Evolutionary conservation across 2,113 vertebrate species (phyloP).

Genomic region (Procavia capensis): DNA sequence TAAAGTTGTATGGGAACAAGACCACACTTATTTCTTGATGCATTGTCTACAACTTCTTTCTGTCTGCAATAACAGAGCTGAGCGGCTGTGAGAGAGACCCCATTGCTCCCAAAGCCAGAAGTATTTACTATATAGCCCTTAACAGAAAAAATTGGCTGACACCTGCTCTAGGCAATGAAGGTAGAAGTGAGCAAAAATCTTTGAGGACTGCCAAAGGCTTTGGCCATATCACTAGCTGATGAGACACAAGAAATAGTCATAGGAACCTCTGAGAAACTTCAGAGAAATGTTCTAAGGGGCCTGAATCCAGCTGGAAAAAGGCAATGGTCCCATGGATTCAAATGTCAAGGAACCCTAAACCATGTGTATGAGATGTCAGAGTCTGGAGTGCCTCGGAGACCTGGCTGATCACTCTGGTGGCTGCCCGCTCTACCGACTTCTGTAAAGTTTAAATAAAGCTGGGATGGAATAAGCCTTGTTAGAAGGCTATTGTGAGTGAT

Average conservation of each 20-base stretch:
- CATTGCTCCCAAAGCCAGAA: neutral
- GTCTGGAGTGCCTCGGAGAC: constrained; percentile 6
- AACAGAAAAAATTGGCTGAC: neutral
- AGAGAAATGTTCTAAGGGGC: neutral
- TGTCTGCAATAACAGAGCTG: neutral
- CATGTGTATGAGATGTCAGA: neutral
- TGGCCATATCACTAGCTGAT: neutral
- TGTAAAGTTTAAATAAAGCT: constrained; percentile 21
- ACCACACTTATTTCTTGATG: neutral
- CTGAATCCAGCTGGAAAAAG: neutral
- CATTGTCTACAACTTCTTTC: neutral
- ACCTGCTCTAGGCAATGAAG: neutral
- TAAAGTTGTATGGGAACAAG: constrained; percentile 37
- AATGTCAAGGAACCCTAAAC: neutral
- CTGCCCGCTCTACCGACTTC: neutral
- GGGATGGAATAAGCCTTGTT: neutral
- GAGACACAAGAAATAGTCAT: neutral
- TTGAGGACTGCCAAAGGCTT: neutral
- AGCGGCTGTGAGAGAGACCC: neutral
- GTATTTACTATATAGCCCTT: constrained; percentile 19
- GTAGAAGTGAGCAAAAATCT: neutral
- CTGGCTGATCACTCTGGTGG: neutral
- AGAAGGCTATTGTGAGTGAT: neutral
- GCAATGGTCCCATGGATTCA: neutral
- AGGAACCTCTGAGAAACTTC: neutral